phyloP scores from a whole-genome alignment of 2,888 invertebrate genomes.

The Meloe dianella region DNA sequence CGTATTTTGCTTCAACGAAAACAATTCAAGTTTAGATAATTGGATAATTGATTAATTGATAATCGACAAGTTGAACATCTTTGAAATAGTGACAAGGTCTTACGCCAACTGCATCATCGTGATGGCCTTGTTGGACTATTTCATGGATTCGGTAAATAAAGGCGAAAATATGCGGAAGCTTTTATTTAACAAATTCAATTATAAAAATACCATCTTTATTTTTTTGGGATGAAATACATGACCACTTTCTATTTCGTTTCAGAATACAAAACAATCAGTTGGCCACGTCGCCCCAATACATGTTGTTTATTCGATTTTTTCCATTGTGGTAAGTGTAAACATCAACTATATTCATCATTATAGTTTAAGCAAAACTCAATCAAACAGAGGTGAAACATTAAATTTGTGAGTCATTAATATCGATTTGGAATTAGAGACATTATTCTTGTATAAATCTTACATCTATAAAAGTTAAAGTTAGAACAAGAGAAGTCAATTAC shows the following conservation, averaged over 20 bases:
- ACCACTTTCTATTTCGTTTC: conserved; percentile 51
- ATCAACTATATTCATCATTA: too few relatives aligned
- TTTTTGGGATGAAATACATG: conserved; percentile 30
- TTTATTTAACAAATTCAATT: not conserved
- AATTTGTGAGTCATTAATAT: not conserved
- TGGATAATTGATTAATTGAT: not conserved
- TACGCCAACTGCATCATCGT: not conserved
- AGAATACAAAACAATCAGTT: conserved; percentile 45
- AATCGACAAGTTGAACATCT: conserved; percentile 2
- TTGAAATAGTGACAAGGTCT: conserved; percentile 5
- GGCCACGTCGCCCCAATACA: conserved; percentile 32
- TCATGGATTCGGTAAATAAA: not conserved
- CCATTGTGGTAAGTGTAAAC: conserved; percentile 43
- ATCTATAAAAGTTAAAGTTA: conserved; percentile 30
- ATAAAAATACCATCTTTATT: not conserved
- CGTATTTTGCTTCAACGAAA: too few relatives aligned
- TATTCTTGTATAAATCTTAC: not conserved
- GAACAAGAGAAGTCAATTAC: conserved; percentile 37
- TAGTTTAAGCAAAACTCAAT: too few relatives aligned
- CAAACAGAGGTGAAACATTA: too few relatives aligned
- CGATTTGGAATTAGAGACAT: not conserved
- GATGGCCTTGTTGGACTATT: not conserved
- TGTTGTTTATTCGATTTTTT: conserved; percentile 32
- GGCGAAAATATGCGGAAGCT: not conserved
- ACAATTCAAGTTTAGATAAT: too few relatives aligned